Base-by-base conservation (phyloP, 2,888 invertebrate species). In the Netelia melanura region DNA sequence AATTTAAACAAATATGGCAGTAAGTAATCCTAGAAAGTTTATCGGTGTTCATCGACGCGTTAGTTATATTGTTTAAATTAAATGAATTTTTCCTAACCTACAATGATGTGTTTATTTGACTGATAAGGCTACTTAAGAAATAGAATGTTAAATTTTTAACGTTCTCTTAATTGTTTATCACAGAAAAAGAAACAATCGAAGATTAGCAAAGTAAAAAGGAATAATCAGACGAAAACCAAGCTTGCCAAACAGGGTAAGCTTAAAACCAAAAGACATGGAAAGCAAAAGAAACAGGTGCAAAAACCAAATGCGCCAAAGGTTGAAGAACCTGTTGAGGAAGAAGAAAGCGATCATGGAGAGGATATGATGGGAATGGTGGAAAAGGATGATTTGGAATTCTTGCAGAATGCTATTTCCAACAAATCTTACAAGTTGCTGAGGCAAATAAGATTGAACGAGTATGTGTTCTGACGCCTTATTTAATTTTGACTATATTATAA, bases 341-440 rank as follows among this genome's bases (percentile, higher is more conserved):
- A 94, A 78, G 95, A 94, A 86, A 94, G 94, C 87, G 94, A 95
- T 87, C 92, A 94, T 90, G 95, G 94, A 10, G 94, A 95, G 85
- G 95, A 95, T 90, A 93, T 95, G 91, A 90, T 95, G 84, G 93
- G 94, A 75, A 95, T 95, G 95, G 94, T 96, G 54, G 95, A 95
- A 48, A 90, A 94, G 77, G 95, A 95, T 48, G 95, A 96, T 89
- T 86, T 95, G 58, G 91, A 93, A 54, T 95, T 95, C 87, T 89
- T 95, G 38, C 94, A 94, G 88, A 90, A 93, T 70, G 94, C 95
- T 3, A 93, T 95, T 78, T 91, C 93, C 0, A 93, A 94, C 75
- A 93, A 93, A 85, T 94, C 94, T 23, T 95, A 95, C 86, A 92
- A 93, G 75, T 89, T 95, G 38, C 90, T 94, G n/a, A 94, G 94